phyloP scores from a whole-genome alignment of 1,140 invertebrate species.

The Apis cerana region DNA sequence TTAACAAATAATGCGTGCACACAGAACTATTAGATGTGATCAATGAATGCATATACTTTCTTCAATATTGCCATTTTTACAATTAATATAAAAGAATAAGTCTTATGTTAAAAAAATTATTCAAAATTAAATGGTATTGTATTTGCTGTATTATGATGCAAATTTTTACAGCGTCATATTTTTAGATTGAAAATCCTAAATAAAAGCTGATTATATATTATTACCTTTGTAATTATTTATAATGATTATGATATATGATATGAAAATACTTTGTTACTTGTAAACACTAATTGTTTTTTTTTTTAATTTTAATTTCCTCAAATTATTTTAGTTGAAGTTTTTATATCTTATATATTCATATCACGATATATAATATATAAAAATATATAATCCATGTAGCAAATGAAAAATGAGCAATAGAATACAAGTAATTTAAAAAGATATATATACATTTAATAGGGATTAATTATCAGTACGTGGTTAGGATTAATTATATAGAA shows the following conservation, averaged over 20 bases:
- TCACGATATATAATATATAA: neutral
- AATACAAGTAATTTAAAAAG: neutral
- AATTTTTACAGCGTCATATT: conserved; percentile 15
- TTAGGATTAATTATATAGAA: neutral
- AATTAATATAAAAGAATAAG: neutral
- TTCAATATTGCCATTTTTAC: neutral
- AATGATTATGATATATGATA: conserved; percentile 18
- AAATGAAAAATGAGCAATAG: neutral
- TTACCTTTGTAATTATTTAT: conserved; percentile 48
- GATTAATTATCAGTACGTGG: neutral
- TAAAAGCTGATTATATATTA: conserved; percentile 28
- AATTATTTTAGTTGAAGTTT: neutral
- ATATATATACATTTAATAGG: neutral
- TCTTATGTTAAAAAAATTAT: neutral
- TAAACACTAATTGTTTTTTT: conserved; percentile 4
- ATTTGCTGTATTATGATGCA: neutral
- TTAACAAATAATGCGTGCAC: neutral
- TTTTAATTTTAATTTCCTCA: neutral
- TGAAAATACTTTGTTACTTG: conserved; percentile 34
- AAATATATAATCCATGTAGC: neutral
- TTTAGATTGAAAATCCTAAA: conserved; percentile 10
- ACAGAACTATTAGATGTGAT: neutral
- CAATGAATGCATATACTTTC: neutral
- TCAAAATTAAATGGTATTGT: conserved; percentile 7
- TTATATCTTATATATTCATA: neutral